Evolutionary conservation across 2,888 invertebrate species (phyloP).

Genomic region (Sisyra nigra): DNA sequence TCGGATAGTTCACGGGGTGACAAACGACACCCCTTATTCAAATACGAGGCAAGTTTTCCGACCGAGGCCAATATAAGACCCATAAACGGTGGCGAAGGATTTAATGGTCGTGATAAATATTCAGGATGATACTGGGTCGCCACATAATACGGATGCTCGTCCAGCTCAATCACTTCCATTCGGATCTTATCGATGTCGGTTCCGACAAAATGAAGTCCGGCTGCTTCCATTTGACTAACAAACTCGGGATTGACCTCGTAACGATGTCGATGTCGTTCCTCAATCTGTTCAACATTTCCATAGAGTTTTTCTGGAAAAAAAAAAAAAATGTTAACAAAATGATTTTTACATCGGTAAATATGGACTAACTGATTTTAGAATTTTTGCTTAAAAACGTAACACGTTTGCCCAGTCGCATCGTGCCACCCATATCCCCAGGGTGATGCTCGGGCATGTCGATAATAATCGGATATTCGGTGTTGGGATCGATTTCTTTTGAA

Average conservation of each 20-base stretch:
- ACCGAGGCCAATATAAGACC: conserved; percentile 85
- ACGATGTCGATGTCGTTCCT: conserved; percentile 92
- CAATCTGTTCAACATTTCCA: conserved; percentile 58
- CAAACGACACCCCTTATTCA: conserved; percentile 56
- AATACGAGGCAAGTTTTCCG: conserved; percentile 57
- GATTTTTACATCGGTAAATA: not conserved
- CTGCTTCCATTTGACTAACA: conserved; percentile 57
- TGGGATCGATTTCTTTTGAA: conserved; percentile 68
- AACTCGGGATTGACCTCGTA: conserved; percentile 93
- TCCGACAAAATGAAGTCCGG: conserved; percentile 82
- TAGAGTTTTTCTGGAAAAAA: conserved; percentile 49
- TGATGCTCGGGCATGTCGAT: conserved; percentile 99
- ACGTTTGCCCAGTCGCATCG: conserved; percentile 94
- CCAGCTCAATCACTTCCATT: conserved; percentile 88
- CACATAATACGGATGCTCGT: conserved; percentile 82
- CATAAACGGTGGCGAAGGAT: conserved; percentile 88
- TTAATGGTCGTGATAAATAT: conserved; percentile 79
- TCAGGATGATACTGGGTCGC: conserved; percentile 98
- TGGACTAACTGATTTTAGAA: conserved; percentile 42
- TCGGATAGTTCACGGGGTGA: conserved; percentile 61
- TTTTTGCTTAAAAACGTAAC: conserved; percentile 56
- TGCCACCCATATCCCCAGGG: conserved; percentile 84
- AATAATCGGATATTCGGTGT: conserved; percentile 62
- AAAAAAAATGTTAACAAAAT: conserved; percentile 4
- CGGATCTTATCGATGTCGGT: conserved; percentile 61